Evolutionary conservation across 2,888 invertebrate genomes (phyloP).

Genomic region (Tenthredo scrophulariae): DNA sequence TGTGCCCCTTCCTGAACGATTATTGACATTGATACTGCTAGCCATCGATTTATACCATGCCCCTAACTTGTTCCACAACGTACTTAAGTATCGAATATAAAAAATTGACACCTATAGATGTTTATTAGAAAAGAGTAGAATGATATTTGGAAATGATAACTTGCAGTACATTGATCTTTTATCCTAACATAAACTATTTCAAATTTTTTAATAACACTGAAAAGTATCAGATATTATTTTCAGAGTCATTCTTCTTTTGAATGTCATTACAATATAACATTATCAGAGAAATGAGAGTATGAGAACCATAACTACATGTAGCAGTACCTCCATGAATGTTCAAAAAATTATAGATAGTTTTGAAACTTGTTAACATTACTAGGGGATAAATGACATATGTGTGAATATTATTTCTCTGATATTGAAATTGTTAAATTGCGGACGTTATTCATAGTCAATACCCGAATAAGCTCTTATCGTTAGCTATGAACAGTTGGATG

Average conservation of each 20-base stretch:
- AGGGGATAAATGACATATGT: background rate
- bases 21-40: slow-evolving; percentile 27
- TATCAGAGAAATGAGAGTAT: slow-evolving; percentile 32
- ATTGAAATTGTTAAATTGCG: slow-evolving; percentile 18
- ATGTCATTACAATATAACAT: slow-evolving; percentile 14
- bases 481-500: slow-evolving; percentile 42
- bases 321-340: background rate
- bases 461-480: slow-evolving; percentile 38
- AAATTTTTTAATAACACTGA: background rate
- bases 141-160: slow-evolving; percentile 16
- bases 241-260: slow-evolving; percentile 14
- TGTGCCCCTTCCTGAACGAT: slow-evolving; percentile 43
- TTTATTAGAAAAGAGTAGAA: slow-evolving; percentile 37
- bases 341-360: background rate
- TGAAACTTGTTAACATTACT: background rate
- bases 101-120: slow-evolving; percentile 14
- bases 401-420: slow-evolving; percentile 43
- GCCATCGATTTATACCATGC: slow-evolving; percentile 26
- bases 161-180: background rate
- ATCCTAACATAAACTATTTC: background rate
- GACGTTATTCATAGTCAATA: slow-evolving; percentile 39
- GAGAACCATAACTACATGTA: background rate
- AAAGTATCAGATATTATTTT: background rate
- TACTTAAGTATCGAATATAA: background rate
- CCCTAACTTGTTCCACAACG: slow-evolving; percentile 33